phyloP scores from a whole-genome alignment of 2,888 invertebrate species.

The Venustoraphidia nigricollis region DNA sequence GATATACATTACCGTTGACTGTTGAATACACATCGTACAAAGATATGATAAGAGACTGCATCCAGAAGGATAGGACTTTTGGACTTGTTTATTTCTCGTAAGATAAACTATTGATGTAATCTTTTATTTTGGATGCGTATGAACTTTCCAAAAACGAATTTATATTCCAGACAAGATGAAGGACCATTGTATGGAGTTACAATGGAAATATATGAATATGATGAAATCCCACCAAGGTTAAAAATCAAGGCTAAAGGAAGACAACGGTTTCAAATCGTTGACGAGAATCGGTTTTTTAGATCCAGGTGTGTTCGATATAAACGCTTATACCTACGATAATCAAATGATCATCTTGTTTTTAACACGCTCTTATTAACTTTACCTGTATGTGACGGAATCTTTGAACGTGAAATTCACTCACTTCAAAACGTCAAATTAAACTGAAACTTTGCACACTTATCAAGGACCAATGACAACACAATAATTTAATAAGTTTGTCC shows the following conservation, averaged over 20 bases:
- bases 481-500: too few relatives aligned
- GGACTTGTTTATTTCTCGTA: conserved; percentile 40
- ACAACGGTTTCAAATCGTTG: conserved; percentile 52
- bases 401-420: too few relatives aligned
- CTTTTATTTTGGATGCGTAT: conserved; percentile 18
- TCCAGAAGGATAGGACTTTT: conserved; percentile 44
- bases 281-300: conserved; percentile 19
- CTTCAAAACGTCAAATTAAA: too few relatives aligned
- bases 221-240: conserved; percentile 35
- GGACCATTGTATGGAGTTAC: conserved; percentile 36
- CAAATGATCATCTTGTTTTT: too few relatives aligned
- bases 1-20: conserved; percentile 63
- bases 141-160: too few relatives aligned
- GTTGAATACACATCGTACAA: conserved; percentile 35
- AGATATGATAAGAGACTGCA: conserved; percentile 39
- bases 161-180: background rate
- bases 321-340: background rate
- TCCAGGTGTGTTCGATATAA: background rate
- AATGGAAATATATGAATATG: conserved; percentile 47
- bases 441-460: too few relatives aligned
- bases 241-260: conserved; percentile 58
- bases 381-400: too few relatives aligned
- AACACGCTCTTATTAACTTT: too few relatives aligned
- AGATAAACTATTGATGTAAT: conserved; percentile 19
- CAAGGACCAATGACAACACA: too few relatives aligned